Conservation (phyloP, 64 coral and sea anemone species). For the Acropora yongei region DNA sequence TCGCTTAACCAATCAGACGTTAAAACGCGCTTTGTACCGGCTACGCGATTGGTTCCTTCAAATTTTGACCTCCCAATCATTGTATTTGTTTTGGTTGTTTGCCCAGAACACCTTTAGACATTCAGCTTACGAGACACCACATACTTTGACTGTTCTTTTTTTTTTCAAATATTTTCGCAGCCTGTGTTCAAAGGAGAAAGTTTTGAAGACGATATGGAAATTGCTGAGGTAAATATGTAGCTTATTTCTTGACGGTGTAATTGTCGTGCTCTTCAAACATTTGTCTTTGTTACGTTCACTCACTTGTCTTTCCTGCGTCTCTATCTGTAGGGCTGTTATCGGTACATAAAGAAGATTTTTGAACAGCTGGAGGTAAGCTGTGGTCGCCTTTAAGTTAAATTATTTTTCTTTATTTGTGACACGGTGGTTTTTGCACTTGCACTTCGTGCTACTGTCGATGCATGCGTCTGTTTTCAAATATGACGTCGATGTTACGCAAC, state of each 20-base stretch:
- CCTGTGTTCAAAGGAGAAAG: slow-evolving; percentile 87
- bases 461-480: too few species aligned
- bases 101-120: not conserved
- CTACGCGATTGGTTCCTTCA: too few species aligned
- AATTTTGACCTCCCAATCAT: not conserved
- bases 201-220: slow-evolving; percentile 92
- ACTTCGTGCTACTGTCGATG: too few species aligned
- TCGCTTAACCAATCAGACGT: too few species aligned
- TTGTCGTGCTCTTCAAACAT: not conserved
- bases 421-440: not conserved
- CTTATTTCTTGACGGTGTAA: too few species aligned
- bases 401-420: not conserved
- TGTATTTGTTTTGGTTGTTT: too few species aligned
- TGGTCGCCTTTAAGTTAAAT: not conserved
- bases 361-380: slow-evolving; percentile 90
- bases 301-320: not conserved
- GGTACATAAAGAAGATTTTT: slow-evolving; percentile 99
- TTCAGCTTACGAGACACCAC: not conserved
- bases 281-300: not conserved
- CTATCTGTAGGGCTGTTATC: slow-evolving; percentile 87
- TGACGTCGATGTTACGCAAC: too few species aligned
- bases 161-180: slow-evolving; percentile 32
- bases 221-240: slow-evolving; percentile 73
- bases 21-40: too few species aligned
- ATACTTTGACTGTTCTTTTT: not conserved